Evolutionary conservation across 2,113 vertebrate genomes (phyloP).

Genomic region (Rhegmatorhina hoffmannsi): DNA sequence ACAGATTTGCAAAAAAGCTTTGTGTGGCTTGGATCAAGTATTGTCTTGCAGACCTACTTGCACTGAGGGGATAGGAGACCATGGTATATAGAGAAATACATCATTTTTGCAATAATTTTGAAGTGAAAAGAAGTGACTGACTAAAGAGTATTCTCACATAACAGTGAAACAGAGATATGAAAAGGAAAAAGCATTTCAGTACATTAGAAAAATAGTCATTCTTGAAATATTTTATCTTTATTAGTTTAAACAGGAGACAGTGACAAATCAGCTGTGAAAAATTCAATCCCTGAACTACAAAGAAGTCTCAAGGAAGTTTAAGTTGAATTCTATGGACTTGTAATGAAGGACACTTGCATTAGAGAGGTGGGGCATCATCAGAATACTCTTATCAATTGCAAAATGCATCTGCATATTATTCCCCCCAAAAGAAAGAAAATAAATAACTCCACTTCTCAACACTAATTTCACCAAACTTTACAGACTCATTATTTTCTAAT

Average conservation of each 20-base stretch:
- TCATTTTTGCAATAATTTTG: neutral
- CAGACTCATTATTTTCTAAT: neutral
- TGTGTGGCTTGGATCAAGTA: neutral
- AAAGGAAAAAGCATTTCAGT: neutral
- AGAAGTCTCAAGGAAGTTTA: neutral
- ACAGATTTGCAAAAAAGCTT: neutral
- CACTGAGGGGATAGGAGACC: neutral
- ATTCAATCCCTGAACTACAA: neutral
- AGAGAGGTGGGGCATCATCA: neutral
- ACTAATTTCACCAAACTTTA: neutral
- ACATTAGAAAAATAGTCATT: neutral
- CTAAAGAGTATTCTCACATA: neutral
- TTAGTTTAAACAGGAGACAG: neutral
- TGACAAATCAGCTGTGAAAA: neutral
- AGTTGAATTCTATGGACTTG: neutral
- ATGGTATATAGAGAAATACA: neutral
- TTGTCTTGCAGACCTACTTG: neutral
- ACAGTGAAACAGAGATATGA: rapidly evolving
- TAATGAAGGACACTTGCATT: neutral
- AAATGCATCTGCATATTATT: neutral
- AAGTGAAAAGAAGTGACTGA: neutral
- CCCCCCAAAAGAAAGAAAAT: neutral
- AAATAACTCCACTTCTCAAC: rapidly evolving
- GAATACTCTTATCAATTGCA: neutral
- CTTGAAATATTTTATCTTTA: neutral